Evolutionary conservation across 2,797 vertebrate species (phyloP).

Genomic region (Tangara arthus): DNA sequence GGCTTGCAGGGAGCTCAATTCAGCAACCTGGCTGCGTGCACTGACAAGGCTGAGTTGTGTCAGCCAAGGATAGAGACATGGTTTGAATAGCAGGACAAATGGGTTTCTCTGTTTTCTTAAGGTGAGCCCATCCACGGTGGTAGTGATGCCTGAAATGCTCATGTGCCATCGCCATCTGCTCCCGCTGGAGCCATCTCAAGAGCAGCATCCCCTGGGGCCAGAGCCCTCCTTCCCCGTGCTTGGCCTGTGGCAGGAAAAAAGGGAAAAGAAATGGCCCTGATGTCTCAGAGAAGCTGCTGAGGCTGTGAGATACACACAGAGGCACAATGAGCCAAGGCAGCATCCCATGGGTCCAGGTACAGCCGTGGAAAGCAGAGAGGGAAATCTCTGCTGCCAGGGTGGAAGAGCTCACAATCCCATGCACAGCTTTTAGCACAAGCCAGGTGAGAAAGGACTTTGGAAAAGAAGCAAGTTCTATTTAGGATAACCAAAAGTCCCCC

Average conservation of each 20-base stretch:
- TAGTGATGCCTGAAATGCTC: background rate
- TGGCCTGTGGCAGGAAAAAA: background rate
- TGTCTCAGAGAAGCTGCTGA: background rate
- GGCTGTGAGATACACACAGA: fast-evolving
- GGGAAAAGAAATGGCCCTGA: background rate
- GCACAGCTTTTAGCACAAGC: background rate
- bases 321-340: background rate
- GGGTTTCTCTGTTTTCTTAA: slow-evolving; percentile 18
- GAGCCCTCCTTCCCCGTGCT: background rate
- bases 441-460: background rate
- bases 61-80: background rate
- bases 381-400: background rate
- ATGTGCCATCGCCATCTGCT: slow-evolving; percentile 13
- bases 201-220: background rate
- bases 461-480: background rate
- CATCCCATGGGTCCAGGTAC: fast-evolving
- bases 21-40: fast-evolving
- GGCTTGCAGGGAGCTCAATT: background rate
- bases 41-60: background rate
- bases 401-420: fast-evolving
- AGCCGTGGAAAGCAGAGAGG: background rate
- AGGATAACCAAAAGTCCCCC: background rate
- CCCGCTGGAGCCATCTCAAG: background rate
- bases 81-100: slow-evolving; percentile 30
- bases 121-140: background rate